Percentiles rank a stretch among this genome's conserved stretches.
These are phyloP conservation scores for Pristionchus japonicus DNA, from an alignment of 2,888 invertebrate species.

Conservation along the genomic window DNA sequence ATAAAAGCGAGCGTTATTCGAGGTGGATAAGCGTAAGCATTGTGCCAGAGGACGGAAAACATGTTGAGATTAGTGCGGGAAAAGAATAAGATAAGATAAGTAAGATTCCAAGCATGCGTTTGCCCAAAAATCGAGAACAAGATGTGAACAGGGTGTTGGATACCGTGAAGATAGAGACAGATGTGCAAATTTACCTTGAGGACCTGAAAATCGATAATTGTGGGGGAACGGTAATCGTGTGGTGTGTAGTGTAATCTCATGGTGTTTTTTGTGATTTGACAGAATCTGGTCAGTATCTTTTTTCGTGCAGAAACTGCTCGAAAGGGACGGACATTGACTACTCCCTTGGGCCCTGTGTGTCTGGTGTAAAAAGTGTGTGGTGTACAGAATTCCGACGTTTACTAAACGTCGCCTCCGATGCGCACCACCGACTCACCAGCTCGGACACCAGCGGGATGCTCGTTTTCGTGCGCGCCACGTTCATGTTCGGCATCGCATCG, in stretches of 20 bases:
- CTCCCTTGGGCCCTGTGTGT: neutral
- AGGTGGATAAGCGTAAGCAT: neutral
- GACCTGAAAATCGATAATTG: slow-evolving; percentile 71
- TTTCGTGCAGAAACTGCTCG: neutral
- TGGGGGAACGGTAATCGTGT: neutral
- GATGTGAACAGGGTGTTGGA: neutral
- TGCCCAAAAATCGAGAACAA: neutral
- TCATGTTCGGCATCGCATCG: slow-evolving; percentile 99
- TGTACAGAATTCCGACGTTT: slow-evolving; percentile 8
- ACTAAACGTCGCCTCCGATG: slow-evolving; percentile 6
- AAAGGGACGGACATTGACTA: slow-evolving; percentile 4
- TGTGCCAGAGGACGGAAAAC: neutral
- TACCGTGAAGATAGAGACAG: slow-evolving; percentile 33
- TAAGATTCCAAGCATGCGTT: slow-evolving; percentile 14
- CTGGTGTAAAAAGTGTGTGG: neutral
- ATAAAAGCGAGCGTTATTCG: neutral
- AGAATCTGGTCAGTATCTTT: neutral
- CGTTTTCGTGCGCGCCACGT: slow-evolving; percentile 87
- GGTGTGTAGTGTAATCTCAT: neutral
- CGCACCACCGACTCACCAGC: slow-evolving; percentile 94
- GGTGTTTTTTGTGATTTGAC: neutral
- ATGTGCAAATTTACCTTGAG: slow-evolving; percentile 74
- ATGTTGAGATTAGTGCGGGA: slow-evolving; percentile 2
- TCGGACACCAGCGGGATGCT: slow-evolving; percentile 98
- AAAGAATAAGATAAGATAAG: slow-evolving; percentile 6